Evolutionary conservation across 2,888 invertebrate genomes (phyloP), one percentile per base, ranked within the genome.

Genomic region (Callyntrura guangdongensis): DNA sequence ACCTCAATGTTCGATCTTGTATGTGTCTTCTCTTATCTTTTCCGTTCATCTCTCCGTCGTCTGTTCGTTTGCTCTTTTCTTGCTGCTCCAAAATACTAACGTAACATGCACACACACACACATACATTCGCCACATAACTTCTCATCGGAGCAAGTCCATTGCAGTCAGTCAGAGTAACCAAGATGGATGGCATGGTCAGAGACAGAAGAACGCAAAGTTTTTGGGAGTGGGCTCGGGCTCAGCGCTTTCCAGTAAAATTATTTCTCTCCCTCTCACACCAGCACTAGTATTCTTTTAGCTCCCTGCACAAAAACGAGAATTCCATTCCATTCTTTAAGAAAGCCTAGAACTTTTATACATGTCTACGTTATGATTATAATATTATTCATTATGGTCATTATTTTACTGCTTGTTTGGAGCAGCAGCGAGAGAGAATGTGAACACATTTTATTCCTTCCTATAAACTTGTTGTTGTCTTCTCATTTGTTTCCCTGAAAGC

Each of bases 221-320:
- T 89, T 83, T 72, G 89, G 83, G 89, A 89, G 89, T 89, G 89
- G 89, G 89, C 83, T 82, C 25, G n/a, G 20, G 3, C 64, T 67
- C 61, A 61, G 36, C 67, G 8, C 72, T 72, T 27, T 72, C 79
- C 27, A 79, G 79, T n/a, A 79, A 79, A 79, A 25, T 47, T 64
- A n/a, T n/a, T n/a, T n/a, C n/a, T n/a, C n/a, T n/a, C n/a, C 36
- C 36, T 61, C 49, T 47, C 36, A 36, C 36, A 36, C 36, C 6
- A 6, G 6, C 36, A 36, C 36, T 36, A 6, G 3, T 36, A 36
- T 36, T 6, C 36, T 45, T 67, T 17, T 45, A 69, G 14, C 17
- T 17, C 59, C 17, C 59, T 22, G 20, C 27, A 22, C 45, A 61
- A 82, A 36, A 82, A 64, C 9, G 27, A 53, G 56, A 79, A 79